Evolutionary conservation across 2,113 vertebrate genomes (phyloP).

Genomic region (Bombycilla garrulus): DNA sequence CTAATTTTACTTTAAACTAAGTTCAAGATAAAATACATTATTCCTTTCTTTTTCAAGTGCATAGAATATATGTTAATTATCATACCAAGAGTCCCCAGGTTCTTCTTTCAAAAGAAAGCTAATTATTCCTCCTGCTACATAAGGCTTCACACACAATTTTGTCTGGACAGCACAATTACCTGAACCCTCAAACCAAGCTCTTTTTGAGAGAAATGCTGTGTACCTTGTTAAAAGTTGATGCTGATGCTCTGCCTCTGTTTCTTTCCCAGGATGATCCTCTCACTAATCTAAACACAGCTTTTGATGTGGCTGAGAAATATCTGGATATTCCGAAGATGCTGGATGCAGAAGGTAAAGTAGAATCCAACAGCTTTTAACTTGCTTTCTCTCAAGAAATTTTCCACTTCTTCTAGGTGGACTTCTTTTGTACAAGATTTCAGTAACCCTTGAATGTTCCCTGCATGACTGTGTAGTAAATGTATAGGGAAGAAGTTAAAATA

Average conservation of each 20-base stretch:
- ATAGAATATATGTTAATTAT: not conserved
- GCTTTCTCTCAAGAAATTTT: slow-evolving; percentile 22
- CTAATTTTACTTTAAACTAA: not conserved
- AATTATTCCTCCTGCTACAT: not conserved
- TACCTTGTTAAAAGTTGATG: not conserved
- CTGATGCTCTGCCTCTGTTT: not conserved
- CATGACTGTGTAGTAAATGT: not conserved
- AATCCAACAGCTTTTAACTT: not conserved
- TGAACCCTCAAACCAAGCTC: not conserved
- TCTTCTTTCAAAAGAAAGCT: not conserved
- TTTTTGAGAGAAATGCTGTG: not conserved
- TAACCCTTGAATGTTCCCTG: not conserved
- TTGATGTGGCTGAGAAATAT: slow-evolving; percentile 92
- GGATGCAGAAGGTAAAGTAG: slow-evolving; percentile 89
- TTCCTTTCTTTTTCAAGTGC: not conserved
- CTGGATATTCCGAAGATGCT: slow-evolving; percentile 95
- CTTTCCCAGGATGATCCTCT: slow-evolving; percentile 85
- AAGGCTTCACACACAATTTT: not conserved
- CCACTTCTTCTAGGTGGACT: slow-evolving; percentile 16
- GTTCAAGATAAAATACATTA: not conserved
- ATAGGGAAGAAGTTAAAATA: not conserved
- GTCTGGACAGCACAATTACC: not conserved
- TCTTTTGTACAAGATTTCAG: slow-evolving; percentile 1
- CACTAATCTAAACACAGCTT: slow-evolving; percentile 93
- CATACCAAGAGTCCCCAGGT: not conserved